Conservation (phyloP, 2,797 vertebrate genomes). For the Pachyuromys duprasi region DNA sequence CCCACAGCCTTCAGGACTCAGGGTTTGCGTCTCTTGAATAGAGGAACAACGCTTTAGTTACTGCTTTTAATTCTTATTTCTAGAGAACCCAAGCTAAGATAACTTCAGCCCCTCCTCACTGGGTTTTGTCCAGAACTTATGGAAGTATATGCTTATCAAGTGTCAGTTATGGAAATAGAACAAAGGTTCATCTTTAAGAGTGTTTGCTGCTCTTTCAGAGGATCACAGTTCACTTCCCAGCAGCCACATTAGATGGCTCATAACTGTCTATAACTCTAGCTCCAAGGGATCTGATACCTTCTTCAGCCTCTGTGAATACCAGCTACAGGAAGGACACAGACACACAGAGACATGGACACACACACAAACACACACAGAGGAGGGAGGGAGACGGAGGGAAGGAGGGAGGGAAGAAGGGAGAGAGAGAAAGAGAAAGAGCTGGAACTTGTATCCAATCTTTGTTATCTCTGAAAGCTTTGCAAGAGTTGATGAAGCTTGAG, state of each 20-base stretch:
- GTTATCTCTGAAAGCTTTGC: constrained; percentile 6
- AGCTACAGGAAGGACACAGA: not conserved
- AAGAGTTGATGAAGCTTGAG: not conserved
- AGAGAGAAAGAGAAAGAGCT: not conserved
- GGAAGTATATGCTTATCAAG: not conserved
- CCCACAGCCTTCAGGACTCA: not conserved
- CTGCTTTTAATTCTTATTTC: not conserved
- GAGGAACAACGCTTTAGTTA: not conserved
- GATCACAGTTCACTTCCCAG: not conserved
- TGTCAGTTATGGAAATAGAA: not conserved
- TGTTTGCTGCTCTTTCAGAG: not conserved
- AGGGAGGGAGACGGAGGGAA: not conserved
- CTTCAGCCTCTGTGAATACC: not conserved
- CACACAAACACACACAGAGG: not conserved
- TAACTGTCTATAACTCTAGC: not conserved
- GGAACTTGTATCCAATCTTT: not conserved
- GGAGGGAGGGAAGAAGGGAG: too few relatives aligned
- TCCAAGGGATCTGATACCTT: not conserved
- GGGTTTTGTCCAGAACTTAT: not conserved
- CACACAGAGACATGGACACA: not conserved
- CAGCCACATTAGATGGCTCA: not conserved
- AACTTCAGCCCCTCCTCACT: not conserved
- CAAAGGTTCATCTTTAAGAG: not conserved
- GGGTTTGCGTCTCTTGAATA: not conserved
- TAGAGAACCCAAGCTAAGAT: not conserved